Conservation (phyloP, 35 echinoderm and acorn worm species). For the Diadema setosum region DNA sequence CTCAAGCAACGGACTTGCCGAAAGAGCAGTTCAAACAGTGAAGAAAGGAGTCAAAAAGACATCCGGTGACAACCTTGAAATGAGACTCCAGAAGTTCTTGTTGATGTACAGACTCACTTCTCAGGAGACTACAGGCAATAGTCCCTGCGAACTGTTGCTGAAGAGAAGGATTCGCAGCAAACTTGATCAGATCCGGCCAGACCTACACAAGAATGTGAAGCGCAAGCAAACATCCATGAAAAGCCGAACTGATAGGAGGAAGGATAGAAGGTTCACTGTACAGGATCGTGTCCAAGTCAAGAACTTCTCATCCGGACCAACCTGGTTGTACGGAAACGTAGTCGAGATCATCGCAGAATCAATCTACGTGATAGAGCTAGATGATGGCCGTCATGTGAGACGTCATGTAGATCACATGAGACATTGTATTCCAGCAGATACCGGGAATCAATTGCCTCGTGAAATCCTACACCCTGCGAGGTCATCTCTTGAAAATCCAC, state of each 20-base stretch:
- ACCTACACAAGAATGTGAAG: conserved; percentile 27
- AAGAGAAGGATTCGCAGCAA: conserved; percentile 33
- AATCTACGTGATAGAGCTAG: conserved; percentile 22
- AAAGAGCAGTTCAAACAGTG: conserved; percentile 64
- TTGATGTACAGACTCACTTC: conserved; percentile 55
- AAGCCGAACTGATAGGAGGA: neutral
- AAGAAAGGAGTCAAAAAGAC: conserved; percentile 60
- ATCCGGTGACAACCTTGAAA: conserved; percentile 8
- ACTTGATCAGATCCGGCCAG: conserved; percentile 45
- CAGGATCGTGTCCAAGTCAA: conserved; percentile 47
- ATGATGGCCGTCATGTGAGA: conserved; percentile 37
- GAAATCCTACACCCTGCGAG: no score
- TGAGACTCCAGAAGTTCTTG: conserved; percentile 55
- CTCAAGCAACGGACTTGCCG: conserved; percentile 45
- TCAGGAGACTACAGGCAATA: conserved; percentile 49
- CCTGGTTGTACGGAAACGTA: conserved; percentile 22
- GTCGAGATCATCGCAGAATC: neutral
- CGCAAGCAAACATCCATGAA: conserved; percentile 45
- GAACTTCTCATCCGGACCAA: conserved; percentile 38
- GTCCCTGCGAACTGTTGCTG: conserved; percentile 58
- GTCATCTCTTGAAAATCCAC: no score
- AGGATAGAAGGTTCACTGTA: conserved; percentile 2
- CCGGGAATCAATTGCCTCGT: no score
- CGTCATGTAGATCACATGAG: conserved; percentile 44
- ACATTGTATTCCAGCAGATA: neutral